phyloP scores from a whole-genome alignment of 2,888 invertebrate species.

The Euplagia quadripunctaria region DNA sequence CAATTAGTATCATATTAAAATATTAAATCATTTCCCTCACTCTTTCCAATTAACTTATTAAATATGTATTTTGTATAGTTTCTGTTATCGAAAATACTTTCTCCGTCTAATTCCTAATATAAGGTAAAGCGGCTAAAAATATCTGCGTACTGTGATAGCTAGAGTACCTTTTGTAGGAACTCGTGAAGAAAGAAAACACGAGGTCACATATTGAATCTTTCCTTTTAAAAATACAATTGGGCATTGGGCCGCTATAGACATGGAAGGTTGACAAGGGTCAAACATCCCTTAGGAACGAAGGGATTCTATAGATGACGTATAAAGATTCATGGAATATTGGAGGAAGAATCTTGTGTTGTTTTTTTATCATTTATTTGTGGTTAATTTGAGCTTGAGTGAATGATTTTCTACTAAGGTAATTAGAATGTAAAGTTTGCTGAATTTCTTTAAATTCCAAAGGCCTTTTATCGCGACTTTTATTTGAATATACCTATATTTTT shows the following conservation, averaged over 20 bases:
- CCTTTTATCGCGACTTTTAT: too few species aligned
- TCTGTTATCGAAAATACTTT: too few species aligned
- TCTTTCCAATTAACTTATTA: too few species aligned
- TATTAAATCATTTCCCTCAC: too few species aligned
- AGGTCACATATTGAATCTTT: conserved; percentile 41
- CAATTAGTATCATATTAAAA: too few species aligned
- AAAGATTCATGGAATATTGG: conserved; percentile 34
- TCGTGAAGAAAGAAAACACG: conserved; percentile 20
- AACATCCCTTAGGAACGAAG: conserved; percentile 38
- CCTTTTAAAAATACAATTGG: conserved; percentile 45
- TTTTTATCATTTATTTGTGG: not conserved
- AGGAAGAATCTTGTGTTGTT: not conserved
- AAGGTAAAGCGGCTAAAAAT: not conserved
- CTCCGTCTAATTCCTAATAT: too few species aligned
- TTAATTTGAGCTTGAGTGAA: not conserved
- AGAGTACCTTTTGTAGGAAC: not conserved
- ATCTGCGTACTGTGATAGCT: not conserved
- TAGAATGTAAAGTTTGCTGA: not conserved
- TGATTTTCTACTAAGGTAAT: not conserved
- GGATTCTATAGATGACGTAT: conserved; percentile 35
- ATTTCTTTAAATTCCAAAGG: too few species aligned
- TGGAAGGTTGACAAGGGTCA: conserved; percentile 50
- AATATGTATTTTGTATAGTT: too few species aligned
- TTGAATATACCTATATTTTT: too few species aligned
- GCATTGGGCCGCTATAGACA: conserved; percentile 37